Evolutionary conservation across 2,113 vertebrate genomes (phyloP).

Genomic region (Chrysemys picta): DNA sequence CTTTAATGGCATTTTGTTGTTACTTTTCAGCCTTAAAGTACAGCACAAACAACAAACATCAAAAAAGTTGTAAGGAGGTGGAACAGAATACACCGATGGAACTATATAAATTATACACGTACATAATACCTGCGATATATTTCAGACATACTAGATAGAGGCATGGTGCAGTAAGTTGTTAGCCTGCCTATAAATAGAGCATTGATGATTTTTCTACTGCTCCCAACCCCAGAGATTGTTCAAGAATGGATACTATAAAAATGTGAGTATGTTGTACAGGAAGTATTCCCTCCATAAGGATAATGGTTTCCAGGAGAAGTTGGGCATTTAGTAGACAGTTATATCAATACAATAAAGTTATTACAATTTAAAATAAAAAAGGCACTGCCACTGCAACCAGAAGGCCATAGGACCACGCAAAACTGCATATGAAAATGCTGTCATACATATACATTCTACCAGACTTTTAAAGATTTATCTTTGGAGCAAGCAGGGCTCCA

Average conservation of each 20-base stretch:
- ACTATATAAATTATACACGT: background rate
- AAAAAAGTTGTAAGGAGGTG: background rate
- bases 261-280: background rate
- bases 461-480: background rate
- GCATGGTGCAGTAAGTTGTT: background rate
- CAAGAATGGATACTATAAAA: background rate
- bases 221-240: background rate
- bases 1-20: background rate
- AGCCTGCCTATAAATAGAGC: background rate
- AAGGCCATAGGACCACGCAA: background rate
- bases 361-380: conserved; percentile 9
- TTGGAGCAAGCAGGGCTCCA: background rate
- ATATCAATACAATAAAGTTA: background rate
- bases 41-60: background rate
- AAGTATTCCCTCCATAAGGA: background rate
- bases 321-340: background rate
- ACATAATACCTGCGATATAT: background rate
- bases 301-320: background rate
- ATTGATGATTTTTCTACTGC: background rate
- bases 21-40: conserved; percentile 6
- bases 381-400: background rate
- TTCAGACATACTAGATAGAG: background rate
- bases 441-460: background rate
- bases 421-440: background rate
- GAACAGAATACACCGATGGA: background rate